Conservation (phyloP, 2,888 invertebrate genomes). For the Papilio gigon region DNA sequence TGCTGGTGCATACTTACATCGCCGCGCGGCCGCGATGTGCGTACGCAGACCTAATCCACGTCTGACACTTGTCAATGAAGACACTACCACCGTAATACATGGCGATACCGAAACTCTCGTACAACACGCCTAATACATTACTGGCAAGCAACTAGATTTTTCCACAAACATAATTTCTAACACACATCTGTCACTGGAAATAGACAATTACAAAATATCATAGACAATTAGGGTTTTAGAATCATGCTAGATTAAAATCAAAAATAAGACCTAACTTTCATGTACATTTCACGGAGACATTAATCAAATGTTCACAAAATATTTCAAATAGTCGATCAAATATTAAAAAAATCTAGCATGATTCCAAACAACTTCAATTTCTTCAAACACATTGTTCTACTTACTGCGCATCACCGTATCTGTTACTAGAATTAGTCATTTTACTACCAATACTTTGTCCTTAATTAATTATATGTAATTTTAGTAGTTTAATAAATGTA, state of each 20-base stretch:
- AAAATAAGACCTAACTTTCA: not conserved
- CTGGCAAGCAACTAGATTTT: constrained; percentile 35
- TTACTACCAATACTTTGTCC: not conserved
- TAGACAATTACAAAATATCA: constrained; percentile 39
- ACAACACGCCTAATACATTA: constrained; percentile 53
- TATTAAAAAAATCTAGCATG: constrained; percentile 20
- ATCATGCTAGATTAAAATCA: constrained; percentile 25
- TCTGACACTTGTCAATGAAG: constrained; percentile 51
- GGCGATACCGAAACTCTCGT: constrained; percentile 55
- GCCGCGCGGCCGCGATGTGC: constrained; percentile 60
- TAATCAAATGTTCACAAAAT: not conserved
- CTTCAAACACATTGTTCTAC: constrained; percentile 5
- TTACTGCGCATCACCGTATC: constrained; percentile 1
- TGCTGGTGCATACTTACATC: constrained; percentile 70
- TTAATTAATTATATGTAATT: not conserved
- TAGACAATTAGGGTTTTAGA: constrained; percentile 20
- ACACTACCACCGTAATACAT: constrained; percentile 49
- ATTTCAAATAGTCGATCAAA: not conserved
- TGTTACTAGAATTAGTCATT: not conserved
- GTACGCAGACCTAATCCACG: constrained; percentile 64
- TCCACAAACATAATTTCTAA: constrained; percentile 36
- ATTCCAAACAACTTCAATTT: constrained; percentile 6
- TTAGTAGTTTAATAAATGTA: constrained; percentile 17
- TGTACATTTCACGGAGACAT: not conserved
- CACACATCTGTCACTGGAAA: constrained; percentile 38